These are phyloP conservation scores for Adela reaumurella DNA, from an alignment of 2,888 invertebrate genomes.

Conservation along the genomic window DNA sequence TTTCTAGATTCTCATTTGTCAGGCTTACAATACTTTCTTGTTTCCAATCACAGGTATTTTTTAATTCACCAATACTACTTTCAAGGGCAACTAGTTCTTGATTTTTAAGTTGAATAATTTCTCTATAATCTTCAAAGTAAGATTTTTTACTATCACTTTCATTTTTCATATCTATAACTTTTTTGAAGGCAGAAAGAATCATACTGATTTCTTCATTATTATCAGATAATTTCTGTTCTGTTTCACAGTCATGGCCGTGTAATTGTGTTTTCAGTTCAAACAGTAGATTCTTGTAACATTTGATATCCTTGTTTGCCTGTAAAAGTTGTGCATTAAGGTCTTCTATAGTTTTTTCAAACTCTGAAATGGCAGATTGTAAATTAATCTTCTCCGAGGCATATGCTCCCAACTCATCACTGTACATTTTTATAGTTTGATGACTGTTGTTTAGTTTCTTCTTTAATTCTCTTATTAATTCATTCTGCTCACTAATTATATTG, in stretches of 20 bases:
- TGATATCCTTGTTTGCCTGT: background rate
- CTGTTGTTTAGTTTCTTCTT: conserved; percentile 20
- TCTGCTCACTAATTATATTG: conserved; percentile 24
- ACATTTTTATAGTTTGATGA: conserved; percentile 27
- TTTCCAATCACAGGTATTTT: background rate
- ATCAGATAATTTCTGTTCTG: conserved; percentile 25
- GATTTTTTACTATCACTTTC: conserved; percentile 20
- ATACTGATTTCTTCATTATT: conserved; percentile 42
- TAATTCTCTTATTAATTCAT: conserved; percentile 11
- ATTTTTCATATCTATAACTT: conserved; percentile 22
- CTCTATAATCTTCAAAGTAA: conserved; percentile 1
- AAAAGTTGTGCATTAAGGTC: background rate
- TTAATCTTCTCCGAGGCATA: background rate
- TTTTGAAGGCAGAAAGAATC: conserved; percentile 31
- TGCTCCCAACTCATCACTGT: conserved; percentile 20
- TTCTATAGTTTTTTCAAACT: background rate
- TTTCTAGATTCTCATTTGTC: conserved; percentile 5
- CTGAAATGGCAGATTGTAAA: background rate
- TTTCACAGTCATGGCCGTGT: background rate
- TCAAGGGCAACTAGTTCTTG: conserved; percentile 7
- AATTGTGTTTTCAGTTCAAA: background rate
- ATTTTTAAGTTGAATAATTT: conserved; percentile 19
- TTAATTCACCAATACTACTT: background rate
- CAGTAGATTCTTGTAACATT: background rate
- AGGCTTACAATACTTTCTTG: too few species aligned